phyloP scores from a whole-genome alignment of 1,140 invertebrate species.

The Bombus sylvicola region DNA sequence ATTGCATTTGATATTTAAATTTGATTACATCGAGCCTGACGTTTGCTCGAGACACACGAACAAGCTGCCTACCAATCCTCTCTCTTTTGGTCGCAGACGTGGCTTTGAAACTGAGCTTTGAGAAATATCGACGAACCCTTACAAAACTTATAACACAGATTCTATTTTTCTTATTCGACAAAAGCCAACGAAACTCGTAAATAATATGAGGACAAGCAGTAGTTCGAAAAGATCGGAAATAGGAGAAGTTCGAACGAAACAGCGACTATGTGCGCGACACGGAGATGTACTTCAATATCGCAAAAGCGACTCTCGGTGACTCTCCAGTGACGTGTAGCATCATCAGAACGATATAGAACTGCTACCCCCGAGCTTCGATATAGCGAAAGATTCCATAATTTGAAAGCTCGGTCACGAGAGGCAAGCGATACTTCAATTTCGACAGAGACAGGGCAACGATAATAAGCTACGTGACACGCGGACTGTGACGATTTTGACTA shows the following conservation, averaged over 20 bases:
- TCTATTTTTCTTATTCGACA: background rate
- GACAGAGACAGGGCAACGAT: background rate
- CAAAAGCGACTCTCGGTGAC: background rate
- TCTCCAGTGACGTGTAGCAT: constrained; percentile 2
- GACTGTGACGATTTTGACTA: background rate
- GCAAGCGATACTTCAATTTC: background rate
- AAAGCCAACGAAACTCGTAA: background rate
- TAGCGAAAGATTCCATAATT: background rate
- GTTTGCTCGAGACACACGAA: background rate
- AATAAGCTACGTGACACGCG: constrained; percentile 32
- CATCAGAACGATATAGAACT: background rate
- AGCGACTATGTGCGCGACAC: background rate
- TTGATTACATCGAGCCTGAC: background rate
- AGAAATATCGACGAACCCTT: background rate
- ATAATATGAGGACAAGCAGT: background rate
- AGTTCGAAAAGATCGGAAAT: background rate
- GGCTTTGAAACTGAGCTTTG: background rate
- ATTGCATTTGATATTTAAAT: constrained; percentile 33
- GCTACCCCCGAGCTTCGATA: background rate
- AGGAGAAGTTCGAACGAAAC: background rate
- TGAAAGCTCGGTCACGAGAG: constrained; percentile 10
- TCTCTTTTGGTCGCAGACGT: background rate
- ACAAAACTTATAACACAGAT: background rate
- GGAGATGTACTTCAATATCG: constrained; percentile 2
- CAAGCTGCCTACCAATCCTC: background rate